These are phyloP conservation scores for Caenorhabditis macrosperma DNA, from an alignment of 2,888 invertebrate genomes.

Conservation along the genomic window DNA sequence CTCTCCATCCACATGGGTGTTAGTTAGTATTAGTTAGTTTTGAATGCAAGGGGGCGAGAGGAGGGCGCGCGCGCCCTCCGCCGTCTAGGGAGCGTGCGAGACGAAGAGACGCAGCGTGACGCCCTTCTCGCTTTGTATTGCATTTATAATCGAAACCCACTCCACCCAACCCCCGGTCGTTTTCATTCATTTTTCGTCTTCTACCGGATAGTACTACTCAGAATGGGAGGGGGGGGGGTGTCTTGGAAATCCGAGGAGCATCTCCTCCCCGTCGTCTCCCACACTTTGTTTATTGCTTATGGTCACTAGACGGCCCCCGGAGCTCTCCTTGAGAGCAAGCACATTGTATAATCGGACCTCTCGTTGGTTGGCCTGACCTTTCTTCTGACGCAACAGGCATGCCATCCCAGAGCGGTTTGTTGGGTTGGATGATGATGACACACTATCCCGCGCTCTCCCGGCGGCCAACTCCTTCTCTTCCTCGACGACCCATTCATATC, in stretches of 20 bases:
- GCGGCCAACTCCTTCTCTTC: conserved; percentile 10
- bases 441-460: conserved; percentile 42
- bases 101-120: conserved; percentile 28
- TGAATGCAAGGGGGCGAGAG: conserved; percentile 10
- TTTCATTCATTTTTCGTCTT: background rate
- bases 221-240: background rate
- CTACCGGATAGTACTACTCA: conserved; percentile 6
- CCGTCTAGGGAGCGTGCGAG: conserved; percentile 11
- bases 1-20: conserved; percentile 13
- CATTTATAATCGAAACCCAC: conserved; percentile 53
- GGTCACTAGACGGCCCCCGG: conserved; percentile 2
- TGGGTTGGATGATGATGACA: conserved; percentile 13
- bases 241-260: conserved; percentile 13
- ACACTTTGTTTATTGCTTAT: conserved; percentile 38
- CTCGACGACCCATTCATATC: conserved; percentile 9
- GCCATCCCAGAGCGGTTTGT: conserved; percentile 15
- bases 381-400: conserved; percentile 41
- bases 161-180: background rate
- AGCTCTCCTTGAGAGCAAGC: background rate
- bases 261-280: conserved; percentile 1
- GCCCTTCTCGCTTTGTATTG: conserved; percentile 42
- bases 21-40: too few relatives aligned
- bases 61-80: conserved; percentile 24
- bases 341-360: too few relatives aligned
- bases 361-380: conserved; percentile 14